Evolutionary conservation across 2,113 vertebrate species (phyloP).

Genomic region (Gallinago paraguaiae): DNA sequence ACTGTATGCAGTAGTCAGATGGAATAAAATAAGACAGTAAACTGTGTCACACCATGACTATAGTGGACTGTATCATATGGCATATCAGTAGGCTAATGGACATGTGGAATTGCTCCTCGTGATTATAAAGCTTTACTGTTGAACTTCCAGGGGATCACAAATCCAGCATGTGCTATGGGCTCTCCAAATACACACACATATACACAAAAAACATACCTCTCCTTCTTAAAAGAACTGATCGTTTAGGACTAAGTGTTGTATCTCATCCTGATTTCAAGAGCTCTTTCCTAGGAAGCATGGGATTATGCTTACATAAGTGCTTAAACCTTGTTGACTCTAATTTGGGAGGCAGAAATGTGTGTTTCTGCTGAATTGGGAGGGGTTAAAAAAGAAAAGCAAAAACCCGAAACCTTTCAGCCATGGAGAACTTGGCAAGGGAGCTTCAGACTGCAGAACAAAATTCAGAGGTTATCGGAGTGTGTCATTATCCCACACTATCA

Average conservation of each 20-base stretch:
- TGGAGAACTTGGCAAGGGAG: not conserved
- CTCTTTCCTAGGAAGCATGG: not conserved
- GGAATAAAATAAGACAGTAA: not conserved
- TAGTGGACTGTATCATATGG: not conserved
- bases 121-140: not conserved
- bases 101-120: not conserved
- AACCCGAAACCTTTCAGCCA: fast-evolving
- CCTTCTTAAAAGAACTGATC: not conserved
- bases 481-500: not conserved
- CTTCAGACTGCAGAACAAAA: not conserved
- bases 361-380: not conserved
- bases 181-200: not conserved
- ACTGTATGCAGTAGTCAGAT: not conserved
- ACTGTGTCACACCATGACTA: not conserved
- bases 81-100: not conserved
- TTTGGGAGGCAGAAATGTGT: not conserved
- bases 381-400: not conserved
- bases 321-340: not conserved
- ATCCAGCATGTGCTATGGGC: not conserved
- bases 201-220: not conserved
- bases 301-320: not conserved
- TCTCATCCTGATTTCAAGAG: not conserved
- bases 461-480: not conserved
- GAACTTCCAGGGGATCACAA: not conserved
- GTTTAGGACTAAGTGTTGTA: not conserved